A percentile compares a stretch with the other conserved stretches of the same genome.
Evolutionary conservation across 2,113 vertebrate genomes (phyloP).

Genomic region (Nibea albiflora): DNA sequence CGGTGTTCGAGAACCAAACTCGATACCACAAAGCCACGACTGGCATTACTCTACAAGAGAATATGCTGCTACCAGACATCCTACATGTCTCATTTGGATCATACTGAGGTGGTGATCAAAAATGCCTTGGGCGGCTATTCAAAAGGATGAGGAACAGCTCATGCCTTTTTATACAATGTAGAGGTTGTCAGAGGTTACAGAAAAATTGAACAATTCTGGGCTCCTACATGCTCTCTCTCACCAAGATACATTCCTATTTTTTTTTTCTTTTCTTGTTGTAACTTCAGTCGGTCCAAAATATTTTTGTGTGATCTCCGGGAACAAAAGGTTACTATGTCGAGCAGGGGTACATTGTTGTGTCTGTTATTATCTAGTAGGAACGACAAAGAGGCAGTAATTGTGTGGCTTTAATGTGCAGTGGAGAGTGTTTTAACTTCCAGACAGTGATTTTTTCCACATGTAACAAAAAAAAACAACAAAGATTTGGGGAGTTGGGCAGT

Average conservation of each 20-base stretch:
- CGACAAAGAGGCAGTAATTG: constrained; percentile 22
- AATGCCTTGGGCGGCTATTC: constrained; percentile 48
- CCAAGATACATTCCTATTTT: not conserved
- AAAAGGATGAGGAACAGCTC: constrained; percentile 35
- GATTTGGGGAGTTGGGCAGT: constrained; percentile 39
- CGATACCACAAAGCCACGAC: constrained; percentile 42
- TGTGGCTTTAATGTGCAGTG: constrained; percentile 36
- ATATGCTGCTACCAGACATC: constrained; percentile 36
- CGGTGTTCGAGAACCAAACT: constrained; percentile 13
- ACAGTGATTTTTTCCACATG: constrained; percentile 33
- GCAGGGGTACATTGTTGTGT: constrained; percentile 24
- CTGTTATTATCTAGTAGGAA: constrained; percentile 26
- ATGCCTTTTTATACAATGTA: constrained; percentile 36
- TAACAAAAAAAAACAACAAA: constrained; percentile 36
- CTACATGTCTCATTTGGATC: constrained; percentile 57
- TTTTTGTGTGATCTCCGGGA: constrained; percentile 24
- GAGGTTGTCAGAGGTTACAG: constrained; percentile 45
- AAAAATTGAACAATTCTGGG: constrained; percentile 24
- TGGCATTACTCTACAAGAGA: constrained; percentile 36
- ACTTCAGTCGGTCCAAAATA: constrained; percentile 28
- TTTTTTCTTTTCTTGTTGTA: constrained; percentile 6
- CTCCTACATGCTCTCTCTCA: constrained; percentile 12
- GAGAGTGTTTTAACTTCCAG: constrained; percentile 49
- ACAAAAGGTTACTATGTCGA: constrained; percentile 39
- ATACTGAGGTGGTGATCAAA: constrained; percentile 47